Evolutionary conservation across 2,113 vertebrate species (phyloP), one percentile per base, ranked within the genome.

Genomic region (Accipiter virgatus): DNA sequence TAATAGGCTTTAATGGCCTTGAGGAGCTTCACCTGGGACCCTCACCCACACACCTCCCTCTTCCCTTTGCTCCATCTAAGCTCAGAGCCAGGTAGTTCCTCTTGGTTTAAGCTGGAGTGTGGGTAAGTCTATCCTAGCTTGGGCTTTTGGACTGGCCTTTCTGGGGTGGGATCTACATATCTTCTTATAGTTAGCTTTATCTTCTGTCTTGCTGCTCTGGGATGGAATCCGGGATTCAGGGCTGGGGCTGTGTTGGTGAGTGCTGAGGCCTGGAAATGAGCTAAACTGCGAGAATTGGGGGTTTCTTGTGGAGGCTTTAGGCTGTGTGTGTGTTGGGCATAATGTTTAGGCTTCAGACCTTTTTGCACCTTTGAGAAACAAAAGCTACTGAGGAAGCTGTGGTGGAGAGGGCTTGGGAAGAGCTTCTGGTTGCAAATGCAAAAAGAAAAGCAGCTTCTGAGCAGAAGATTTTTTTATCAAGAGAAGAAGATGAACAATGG

Each of bases 211-310:
- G 23, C 21, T 62, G 31, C 6, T 65, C 10, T 17, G 32, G 21
- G 31, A 6, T 36, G 26, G 20, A 27, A 38, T 38, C 38, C 38
- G 7, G 10, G 26, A 23, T 73, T 56, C 17, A 15, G 67, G 31
- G 42, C 29, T 78, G 43, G 47, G n/a, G n/a, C 23, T 70, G 19
- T 21, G 27, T 40, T 81, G 29, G 32, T 48, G 14, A 10, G 58
- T 68, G 55, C n/a, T 13, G 5, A 63, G 25, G 32, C 9, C 31
- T 84, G 36, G 34, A 40, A 66, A 48, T 36, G n/a, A 55, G 73
- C 6, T 45, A 11, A 40, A 63, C 2, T 2, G 19, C 34, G 53
- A 56, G 11, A 77, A 59, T 0, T 12, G 6, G 14, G 34, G 3
- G 1, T 16, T 70, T 43, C 16, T 75, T 5, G 2, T n/a, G 31